Evolutionary conservation across 2,888 invertebrate genomes (phyloP).

Genomic region (Tipula unca): DNA sequence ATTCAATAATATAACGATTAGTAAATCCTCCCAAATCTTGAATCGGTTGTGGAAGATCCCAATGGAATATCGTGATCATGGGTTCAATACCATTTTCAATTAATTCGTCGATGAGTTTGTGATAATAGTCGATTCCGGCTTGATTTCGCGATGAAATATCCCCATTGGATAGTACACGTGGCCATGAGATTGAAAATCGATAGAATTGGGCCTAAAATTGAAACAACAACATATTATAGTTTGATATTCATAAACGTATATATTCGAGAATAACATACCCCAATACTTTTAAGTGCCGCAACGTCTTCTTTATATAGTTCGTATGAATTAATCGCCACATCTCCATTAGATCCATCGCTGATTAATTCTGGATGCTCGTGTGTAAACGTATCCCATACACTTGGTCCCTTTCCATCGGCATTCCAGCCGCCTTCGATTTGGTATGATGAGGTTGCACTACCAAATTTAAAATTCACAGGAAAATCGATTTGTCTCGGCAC

Average conservation of each 20-base stretch:
- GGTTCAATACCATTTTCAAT: constrained; percentile 52
- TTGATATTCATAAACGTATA: too few relatives aligned
- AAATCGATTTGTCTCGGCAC: not conserved
- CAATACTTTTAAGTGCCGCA: constrained; percentile 43
- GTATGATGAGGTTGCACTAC: not conserved
- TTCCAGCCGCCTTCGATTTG: constrained; percentile 57
- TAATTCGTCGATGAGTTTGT: constrained; percentile 53
- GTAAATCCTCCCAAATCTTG: constrained; percentile 48
- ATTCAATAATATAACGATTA: constrained; percentile 41
- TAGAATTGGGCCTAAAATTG: constrained; percentile 31
- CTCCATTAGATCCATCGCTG: constrained; percentile 42
- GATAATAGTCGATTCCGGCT: constrained; percentile 55
- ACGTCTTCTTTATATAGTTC: constrained; percentile 48
- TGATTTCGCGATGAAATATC: constrained; percentile 47
- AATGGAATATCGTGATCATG: constrained; percentile 49
- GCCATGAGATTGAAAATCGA: constrained; percentile 55
- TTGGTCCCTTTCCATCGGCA: constrained; percentile 42
- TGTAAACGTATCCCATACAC: constrained; percentile 40
- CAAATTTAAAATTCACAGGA: not conserved
- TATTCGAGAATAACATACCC: constrained; percentile 30
- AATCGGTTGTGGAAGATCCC: constrained; percentile 47
- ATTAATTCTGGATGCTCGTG: constrained; percentile 32
- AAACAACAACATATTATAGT: too few relatives aligned
- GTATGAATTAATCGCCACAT: constrained; percentile 50
- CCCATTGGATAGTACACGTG: constrained; percentile 52